Evolutionary conservation across 1,140 invertebrate species (phyloP).

Genomic region (Drosophila arawakana): DNA sequence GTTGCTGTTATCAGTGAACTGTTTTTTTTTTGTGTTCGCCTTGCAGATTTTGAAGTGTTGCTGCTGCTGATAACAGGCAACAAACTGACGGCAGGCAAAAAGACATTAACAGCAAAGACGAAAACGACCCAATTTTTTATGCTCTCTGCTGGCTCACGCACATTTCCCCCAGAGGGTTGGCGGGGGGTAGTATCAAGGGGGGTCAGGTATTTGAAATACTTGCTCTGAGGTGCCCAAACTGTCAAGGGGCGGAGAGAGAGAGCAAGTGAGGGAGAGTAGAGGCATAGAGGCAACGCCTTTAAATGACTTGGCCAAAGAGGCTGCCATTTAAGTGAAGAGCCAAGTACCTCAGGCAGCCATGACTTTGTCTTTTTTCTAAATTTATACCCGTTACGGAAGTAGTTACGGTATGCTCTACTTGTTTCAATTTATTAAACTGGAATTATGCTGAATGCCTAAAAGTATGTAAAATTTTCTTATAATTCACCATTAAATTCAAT

Average conservation of each 20-base stretch:
- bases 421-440: no score
- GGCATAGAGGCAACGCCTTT: constrained; percentile 21
- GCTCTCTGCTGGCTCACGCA: constrained; percentile 23
- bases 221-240: constrained; percentile 19
- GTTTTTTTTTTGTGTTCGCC: constrained; percentile 40
- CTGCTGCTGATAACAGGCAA: constrained; percentile 72
- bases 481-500: no score
- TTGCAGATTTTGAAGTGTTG: constrained; percentile 36
- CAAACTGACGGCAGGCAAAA: constrained; percentile 62
- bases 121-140: constrained; percentile 72
- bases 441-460: no score
- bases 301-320: constrained; percentile 37
- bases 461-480: no score
- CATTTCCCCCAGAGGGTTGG: constrained; percentile 13
- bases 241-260: neutral
- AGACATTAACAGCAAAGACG: constrained; percentile 62
- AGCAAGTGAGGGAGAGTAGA: neutral
- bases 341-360: constrained; percentile 24
- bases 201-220: constrained; percentile 31
- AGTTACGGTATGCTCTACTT: no score
- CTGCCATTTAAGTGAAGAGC: constrained; percentile 52
- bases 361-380: neutral
- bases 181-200: neutral
- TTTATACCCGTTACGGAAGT: neutral
- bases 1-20: constrained; percentile 69